Percentiles rank a stretch among this genome's conserved stretches.
These are phyloP conservation scores for Mola mola DNA, from an alignment of 2,113 vertebrate species.

Conservation along the genomic window DNA sequence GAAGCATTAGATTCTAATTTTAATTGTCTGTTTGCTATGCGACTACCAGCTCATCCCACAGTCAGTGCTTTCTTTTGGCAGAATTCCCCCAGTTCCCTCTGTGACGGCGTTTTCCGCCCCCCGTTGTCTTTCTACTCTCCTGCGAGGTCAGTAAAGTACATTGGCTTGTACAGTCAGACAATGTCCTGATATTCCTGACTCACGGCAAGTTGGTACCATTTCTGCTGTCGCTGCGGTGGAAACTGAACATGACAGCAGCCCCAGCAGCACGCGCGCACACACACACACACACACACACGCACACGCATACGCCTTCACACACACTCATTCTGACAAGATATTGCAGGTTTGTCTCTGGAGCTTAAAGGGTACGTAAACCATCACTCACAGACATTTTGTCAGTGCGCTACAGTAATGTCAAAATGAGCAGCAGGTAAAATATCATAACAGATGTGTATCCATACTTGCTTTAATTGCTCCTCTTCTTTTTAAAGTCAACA, in stretches of 20 bases:
- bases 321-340: conserved; percentile 9
- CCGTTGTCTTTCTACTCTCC: conserved; percentile 7
- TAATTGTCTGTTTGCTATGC: conserved; percentile 46
- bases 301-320: neutral
- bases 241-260: conserved; percentile 43
- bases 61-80: conserved; percentile 2
- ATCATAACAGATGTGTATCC: too few relatives aligned
- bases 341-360: conserved; percentile 43
- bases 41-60: conserved; percentile 12
- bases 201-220: conserved; percentile 57
- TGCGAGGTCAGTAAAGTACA: conserved; percentile 10
- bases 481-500: too few relatives aligned
- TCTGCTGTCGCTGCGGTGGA: conserved; percentile 57
- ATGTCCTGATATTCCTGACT: conserved; percentile 62
- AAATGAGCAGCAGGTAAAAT: conserved; percentile 52
- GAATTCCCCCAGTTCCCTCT: neutral
- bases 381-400: conserved; percentile 47
- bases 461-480: too few relatives aligned
- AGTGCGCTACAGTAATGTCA: conserved; percentile 40
- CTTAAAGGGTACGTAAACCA: conserved; percentile 45
- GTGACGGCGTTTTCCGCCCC: neutral
- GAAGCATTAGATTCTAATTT: conserved; percentile 67
- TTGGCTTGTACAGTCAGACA: conserved; percentile 42
- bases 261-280: conserved; percentile 9
- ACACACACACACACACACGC: conserved; percentile 17